Evolutionary conservation across 2,797 vertebrate genomes (phyloP), one percentile per base, ranked within the genome.

Genomic region (Pangasius macronema): DNA sequence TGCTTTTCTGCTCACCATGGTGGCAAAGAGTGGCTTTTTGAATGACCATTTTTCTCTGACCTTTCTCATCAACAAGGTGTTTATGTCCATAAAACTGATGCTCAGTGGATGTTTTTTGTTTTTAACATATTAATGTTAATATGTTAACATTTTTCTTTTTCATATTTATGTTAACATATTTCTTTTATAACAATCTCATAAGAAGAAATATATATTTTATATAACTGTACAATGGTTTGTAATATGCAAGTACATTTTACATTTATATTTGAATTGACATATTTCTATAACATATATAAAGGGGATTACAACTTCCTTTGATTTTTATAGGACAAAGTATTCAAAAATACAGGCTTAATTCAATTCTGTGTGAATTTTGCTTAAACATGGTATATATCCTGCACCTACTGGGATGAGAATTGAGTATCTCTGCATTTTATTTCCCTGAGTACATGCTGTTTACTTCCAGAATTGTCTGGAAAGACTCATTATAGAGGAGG

Each of bases 401-500:
- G 16, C 59, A 68, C 86, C 82, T 33, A 51, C 46, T 53, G 61
- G 49, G 85, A 57, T 53, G 2, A n/a, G 86, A 83, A 83, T 83
- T 77, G 86, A 87, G 59, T 84, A 59, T 68, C 68, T 39, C 61
- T 86, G 86, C 70, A 83, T 67, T 89, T 77, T 82, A 87, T 87
- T 84, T 88, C 73, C 86, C 70, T 24, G 67, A 51, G 67, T 88
- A 79, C 67, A 82, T 84, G 57, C 84, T 88, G 83, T 88, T 86
- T 88, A 82, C 85, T 84, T 80, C 63, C 27, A 84, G 51, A 51
- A 42, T 68, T 63, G 80, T 85, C 53, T 82, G 68, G 46, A 91
- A 87, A 84, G 86, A 86, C 83, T 89, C 83, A 87, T 87, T 87
- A 89, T 51, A 39, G 63, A 72, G 68, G 77, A 87, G 88, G 87